phyloP scores from a whole-genome alignment of 2,113 vertebrate genomes.

The Dicentrarchus labrax region DNA sequence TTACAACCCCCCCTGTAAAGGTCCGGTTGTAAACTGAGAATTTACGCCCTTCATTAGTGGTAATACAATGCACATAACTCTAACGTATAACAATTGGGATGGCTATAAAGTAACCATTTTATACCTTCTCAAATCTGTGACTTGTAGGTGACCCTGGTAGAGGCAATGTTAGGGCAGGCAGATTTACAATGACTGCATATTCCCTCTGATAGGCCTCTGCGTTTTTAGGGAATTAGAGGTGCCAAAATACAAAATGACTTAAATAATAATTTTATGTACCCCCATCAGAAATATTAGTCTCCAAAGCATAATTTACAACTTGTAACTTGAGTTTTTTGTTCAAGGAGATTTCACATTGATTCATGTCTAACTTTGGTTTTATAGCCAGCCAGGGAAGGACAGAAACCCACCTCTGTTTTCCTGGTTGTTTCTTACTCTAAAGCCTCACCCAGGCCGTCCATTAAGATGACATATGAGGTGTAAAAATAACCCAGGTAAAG shows the following conservation, averaged over 20 bases:
- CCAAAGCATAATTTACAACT: slow-evolving; percentile 83
- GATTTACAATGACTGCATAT: slow-evolving; percentile 82
- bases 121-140: slow-evolving; percentile 86
- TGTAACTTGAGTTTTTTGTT: slow-evolving; percentile 75
- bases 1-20: slow-evolving; percentile 85
- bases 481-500: slow-evolving; percentile 61
- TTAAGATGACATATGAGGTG: slow-evolving; percentile 70
- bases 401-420: slow-evolving; percentile 74
- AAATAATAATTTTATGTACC: slow-evolving; percentile 83
- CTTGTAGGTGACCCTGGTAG: slow-evolving; percentile 84
- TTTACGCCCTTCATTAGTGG: slow-evolving; percentile 88
- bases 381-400: slow-evolving; percentile 68
- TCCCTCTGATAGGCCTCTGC: slow-evolving; percentile 79
- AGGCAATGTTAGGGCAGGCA: slow-evolving; percentile 75
- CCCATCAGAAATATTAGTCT: slow-evolving; percentile 83
- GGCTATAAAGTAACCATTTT: slow-evolving; percentile 87
- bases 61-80: slow-evolving; percentile 90
- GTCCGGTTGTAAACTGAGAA: slow-evolving; percentile 86
- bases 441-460: slow-evolving; percentile 52
- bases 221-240: slow-evolving; percentile 86
- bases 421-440: slow-evolving; percentile 65
- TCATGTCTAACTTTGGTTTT: slow-evolving; percentile 80
- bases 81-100: slow-evolving; percentile 88
- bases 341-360: slow-evolving; percentile 75
- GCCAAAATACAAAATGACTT: slow-evolving; percentile 86